Conservation (phyloP, 2,113 vertebrate species). For the human (Homo sapiens) region DNA sequence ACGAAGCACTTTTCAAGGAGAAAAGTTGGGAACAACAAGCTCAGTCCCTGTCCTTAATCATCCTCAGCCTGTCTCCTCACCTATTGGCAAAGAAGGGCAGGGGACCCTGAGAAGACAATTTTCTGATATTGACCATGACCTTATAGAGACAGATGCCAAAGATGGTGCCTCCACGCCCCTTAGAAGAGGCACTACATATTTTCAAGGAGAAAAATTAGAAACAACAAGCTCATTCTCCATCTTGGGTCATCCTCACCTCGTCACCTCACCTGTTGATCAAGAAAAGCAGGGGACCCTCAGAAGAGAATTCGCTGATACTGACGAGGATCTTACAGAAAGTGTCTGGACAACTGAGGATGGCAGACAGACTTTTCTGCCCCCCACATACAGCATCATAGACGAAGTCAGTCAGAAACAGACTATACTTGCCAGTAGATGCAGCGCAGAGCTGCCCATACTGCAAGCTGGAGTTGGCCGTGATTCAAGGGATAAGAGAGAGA, state of each 20-base stretch:
- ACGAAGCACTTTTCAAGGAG: background rate
- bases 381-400: background rate
- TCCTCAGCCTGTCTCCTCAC: background rate
- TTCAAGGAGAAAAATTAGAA: background rate
- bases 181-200: background rate
- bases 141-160: background rate
- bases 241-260: rapidly evolving
- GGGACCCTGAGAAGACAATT: rapidly evolving
- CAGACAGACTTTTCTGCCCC: background rate
- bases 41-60: rapidly evolving
- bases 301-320: background rate
- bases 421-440: background rate
- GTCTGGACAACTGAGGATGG: too few species aligned
- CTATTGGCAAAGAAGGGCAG: background rate
- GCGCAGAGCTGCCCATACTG: background rate
- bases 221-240: background rate
- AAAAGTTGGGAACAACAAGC: background rate
- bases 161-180: background rate
- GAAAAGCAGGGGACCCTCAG: too few species aligned
- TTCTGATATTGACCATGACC: background rate
- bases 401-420: background rate
- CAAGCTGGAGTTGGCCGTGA: background rate
- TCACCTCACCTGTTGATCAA: too few species aligned
- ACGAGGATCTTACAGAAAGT: background rate
- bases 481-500: background rate